Base-by-base conservation (phyloP, 2,797 vertebrate genomes). In the Lacerta bilineata region DNA sequence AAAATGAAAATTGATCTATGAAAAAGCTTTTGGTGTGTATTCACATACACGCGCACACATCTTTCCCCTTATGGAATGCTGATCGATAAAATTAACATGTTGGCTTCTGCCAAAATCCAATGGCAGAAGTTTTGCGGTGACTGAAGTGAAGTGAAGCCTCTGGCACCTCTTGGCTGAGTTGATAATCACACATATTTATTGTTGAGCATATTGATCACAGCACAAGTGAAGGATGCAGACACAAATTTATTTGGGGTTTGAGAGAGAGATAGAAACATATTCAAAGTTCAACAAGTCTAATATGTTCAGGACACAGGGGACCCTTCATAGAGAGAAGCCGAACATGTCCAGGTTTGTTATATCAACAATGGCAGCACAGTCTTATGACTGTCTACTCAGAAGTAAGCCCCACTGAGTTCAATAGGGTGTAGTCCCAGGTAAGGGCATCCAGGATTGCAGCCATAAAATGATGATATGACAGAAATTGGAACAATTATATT, bases 1-100 rank as follows among this genome's bases (percentile, higher is more conserved):
- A 90, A 95, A 92, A 77, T 0, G 0, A 18, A 46, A 11, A 64
- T 88, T 88, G 80, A 91, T 74, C 77, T 84, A 87, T 81, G n/a
- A 68, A 64, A 91, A 92, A 89, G 39, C 2, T 89, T 91, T 87
- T 33, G n/a, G 75, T 87, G 11, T 69, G 68, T 68, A 55, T 55
- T 55, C 50, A 55, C 50, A 55, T 55, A 55, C 50, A 55, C 13
- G 13, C 61, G 23, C 20, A 64, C 6, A 64, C 41, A 82, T 41
- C 39, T 7, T 84, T 68, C 41, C 41, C 59, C 33, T 64, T 84
- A 85, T 64, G n/a, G 50, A 89, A 91, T 15, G 72, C 0, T 18
- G 8, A 25, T 36, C 46, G 79, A 2, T 50, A 87, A 88, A 61
- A 77, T 83, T 71, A 68, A 85, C 83, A 1, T 75, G 82, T 87